phyloP scores from a whole-genome alignment of 2,888 invertebrate species.

The Xiphydria camelus region DNA sequence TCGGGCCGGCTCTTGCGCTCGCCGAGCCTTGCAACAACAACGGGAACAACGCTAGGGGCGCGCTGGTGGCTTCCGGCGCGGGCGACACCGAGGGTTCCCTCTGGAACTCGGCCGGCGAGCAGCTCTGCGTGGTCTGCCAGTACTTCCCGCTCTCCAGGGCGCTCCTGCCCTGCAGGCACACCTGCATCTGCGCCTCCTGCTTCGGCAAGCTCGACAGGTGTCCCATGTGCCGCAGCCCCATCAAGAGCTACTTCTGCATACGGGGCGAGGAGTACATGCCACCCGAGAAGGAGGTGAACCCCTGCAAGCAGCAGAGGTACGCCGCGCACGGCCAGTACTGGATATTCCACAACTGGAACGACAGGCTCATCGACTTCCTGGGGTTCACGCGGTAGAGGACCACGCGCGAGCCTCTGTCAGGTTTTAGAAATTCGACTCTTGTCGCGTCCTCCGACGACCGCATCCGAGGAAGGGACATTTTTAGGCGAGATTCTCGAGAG shows the following conservation, averaged over 20 bases:
- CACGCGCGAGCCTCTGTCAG: no score
- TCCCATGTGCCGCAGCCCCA: slow-evolving; percentile 83
- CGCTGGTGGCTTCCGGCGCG: slow-evolving; percentile 51
- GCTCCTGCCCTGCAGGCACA: slow-evolving; percentile 81
- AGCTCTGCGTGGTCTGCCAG: slow-evolving; percentile 82
- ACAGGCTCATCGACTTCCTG: slow-evolving; percentile 74
- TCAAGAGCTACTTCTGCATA: slow-evolving; percentile 83
- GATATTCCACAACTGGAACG: slow-evolving; percentile 68
- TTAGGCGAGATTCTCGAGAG: no score
- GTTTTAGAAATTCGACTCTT: no score
- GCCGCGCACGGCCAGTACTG: slow-evolving; percentile 55
- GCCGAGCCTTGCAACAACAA: slow-evolving; percentile 60
- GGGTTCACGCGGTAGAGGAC: slow-evolving; percentile 69
- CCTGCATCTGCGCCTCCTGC: slow-evolving; percentile 81
- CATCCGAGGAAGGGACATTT: no score
- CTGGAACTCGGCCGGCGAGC: slow-evolving; percentile 64
- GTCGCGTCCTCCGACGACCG: no score
- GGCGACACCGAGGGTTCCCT: slow-evolving; percentile 60
- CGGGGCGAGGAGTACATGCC: slow-evolving; percentile 76
- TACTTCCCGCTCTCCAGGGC: slow-evolving; percentile 77
- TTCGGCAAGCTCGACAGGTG: slow-evolving; percentile 81
- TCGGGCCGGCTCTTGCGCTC: slow-evolving; percentile 58
- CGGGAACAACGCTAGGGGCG: slow-evolving; percentile 36
- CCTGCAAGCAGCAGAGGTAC: slow-evolving; percentile 56
- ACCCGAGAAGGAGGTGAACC: slow-evolving; percentile 52